These are phyloP conservation scores for Schizopygopsis pylzovi DNA, from an alignment of 2,797 vertebrate genomes.

Conservation along the genomic window DNA sequence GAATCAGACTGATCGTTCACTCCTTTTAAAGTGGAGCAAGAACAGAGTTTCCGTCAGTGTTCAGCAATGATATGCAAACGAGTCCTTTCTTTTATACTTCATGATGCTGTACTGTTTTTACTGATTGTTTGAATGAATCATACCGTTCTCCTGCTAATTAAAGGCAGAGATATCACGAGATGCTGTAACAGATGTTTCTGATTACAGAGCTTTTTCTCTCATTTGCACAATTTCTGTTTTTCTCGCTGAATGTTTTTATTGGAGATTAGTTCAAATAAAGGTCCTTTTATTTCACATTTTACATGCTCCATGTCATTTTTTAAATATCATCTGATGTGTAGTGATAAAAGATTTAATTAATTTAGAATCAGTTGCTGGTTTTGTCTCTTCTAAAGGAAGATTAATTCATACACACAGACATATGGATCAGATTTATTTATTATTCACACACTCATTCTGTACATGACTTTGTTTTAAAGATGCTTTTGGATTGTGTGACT, in stretches of 20 bases:
- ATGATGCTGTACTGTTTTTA: background rate
- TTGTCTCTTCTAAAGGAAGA: too few species aligned
- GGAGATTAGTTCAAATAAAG: constrained; percentile 19
- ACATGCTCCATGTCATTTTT: background rate
- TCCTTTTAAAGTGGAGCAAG: constrained; percentile 1
- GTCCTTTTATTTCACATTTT: constrained; percentile 2
- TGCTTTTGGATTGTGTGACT: too few species aligned
- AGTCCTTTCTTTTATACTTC: background rate
- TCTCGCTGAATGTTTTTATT: background rate
- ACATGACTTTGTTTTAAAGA: too few species aligned
- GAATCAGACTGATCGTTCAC: too few species aligned
- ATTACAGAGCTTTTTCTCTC: background rate
- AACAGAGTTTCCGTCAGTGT: background rate
- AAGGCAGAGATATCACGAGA: background rate
- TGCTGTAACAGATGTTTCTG: background rate
- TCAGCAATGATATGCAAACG: constrained; percentile 23
- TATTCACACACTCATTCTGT: too few species aligned
- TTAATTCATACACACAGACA: too few species aligned
- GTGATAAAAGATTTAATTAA: background rate
- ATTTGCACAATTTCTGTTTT: constrained; percentile 34
- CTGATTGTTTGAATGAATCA: background rate
- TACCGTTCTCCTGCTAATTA: background rate
- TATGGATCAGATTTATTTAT: too few species aligned
- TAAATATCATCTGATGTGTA: background rate
- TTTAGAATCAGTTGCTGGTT: too few species aligned